Percentiles rank a stretch among this genome's conserved stretches.
These are phyloP conservation scores for Rhopalosiphum maidis DNA, from an alignment of 1,140 invertebrate species.

Conservation along the genomic window DNA sequence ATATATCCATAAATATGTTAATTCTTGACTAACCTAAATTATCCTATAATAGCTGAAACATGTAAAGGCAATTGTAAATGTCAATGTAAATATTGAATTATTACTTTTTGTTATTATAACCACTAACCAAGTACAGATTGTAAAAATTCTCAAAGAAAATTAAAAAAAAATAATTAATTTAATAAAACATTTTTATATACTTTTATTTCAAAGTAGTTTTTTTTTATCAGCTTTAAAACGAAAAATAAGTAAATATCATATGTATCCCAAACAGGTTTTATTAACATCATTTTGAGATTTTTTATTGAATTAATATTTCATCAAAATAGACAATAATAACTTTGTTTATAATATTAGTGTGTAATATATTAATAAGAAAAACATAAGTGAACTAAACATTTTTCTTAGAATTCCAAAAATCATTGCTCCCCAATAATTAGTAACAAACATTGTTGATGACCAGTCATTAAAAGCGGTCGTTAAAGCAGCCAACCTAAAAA, in stretches of 20 bases:
- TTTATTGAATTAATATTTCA: neutral
- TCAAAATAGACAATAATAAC: neutral
- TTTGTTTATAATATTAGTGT: neutral
- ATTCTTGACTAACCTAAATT: neutral
- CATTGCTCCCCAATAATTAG: neutral
- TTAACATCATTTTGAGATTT: neutral
- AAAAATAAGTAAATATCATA: neutral
- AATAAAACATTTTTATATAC: neutral
- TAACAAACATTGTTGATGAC: neutral
- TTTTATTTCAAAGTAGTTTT: neutral
- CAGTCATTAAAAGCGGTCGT: neutral
- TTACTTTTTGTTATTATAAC: neutral
- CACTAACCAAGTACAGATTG: neutral
- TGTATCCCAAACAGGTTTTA: neutral
- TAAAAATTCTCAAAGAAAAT: neutral
- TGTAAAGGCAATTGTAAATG: neutral
- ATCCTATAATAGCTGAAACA: neutral
- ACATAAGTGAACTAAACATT: neutral
- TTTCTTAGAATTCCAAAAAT: neutral
- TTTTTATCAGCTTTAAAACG: neutral
- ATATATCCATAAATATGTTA: neutral
- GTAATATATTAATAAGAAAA: neutral
- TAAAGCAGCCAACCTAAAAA: conserved; percentile 4
- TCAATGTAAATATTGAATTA: neutral
- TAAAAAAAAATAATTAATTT: neutral